Evolutionary conservation across 2,113 vertebrate genomes (phyloP).

Genomic region (Myotis davidii): DNA sequence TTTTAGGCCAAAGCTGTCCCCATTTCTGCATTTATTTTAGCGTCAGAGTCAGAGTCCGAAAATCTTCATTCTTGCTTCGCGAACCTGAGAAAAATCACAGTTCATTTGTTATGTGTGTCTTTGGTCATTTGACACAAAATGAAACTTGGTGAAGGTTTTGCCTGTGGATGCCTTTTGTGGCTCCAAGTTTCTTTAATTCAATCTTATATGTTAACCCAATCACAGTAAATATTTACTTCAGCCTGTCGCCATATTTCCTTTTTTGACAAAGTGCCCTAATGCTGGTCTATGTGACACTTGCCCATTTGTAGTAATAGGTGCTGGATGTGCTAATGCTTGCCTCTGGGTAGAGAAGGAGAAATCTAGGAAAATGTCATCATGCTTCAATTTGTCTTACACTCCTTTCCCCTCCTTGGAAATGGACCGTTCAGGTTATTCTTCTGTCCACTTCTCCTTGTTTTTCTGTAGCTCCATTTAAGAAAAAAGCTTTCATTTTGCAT

Average conservation of each 20-base stretch:
- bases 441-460: background rate
- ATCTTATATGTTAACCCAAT: background rate
- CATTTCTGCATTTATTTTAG: background rate
- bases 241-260: background rate
- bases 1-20: background rate
- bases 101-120: background rate
- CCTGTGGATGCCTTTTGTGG: background rate
- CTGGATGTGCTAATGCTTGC: background rate
- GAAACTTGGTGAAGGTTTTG: background rate
- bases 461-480: constrained; percentile 8
- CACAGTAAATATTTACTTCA: background rate
- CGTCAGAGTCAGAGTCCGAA: background rate
- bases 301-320: background rate
- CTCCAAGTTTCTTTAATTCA: background rate
- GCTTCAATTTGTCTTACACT: background rate
- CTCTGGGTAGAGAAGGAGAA: background rate
- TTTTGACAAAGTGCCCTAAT: background rate
- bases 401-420: background rate
- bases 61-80: background rate
- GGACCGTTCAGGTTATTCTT: background rate
- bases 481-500: background rate
- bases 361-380: background rate
- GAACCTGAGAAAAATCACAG: constrained; percentile 22
- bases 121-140: constrained; percentile 1
- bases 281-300: background rate